phyloP scores from a whole-genome alignment of 2,797 vertebrate species.

The Antennarius maculatus region DNA sequence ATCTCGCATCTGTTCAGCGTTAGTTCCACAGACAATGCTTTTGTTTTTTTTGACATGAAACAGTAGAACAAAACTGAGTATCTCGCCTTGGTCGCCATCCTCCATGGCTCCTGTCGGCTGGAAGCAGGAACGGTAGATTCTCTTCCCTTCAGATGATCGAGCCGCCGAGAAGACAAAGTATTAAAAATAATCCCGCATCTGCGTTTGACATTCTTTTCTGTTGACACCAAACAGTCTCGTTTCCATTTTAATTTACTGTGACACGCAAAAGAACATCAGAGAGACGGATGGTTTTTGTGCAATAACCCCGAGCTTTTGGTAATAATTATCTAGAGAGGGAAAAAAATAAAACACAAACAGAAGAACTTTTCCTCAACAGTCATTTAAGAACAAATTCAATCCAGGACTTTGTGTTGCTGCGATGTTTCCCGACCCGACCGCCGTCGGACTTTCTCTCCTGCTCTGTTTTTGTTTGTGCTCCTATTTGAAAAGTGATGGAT shows the following conservation, averaged over 20 bases:
- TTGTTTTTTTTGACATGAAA: slow-evolving; percentile 48
- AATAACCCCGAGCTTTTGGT: slow-evolving; percentile 79
- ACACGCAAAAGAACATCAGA: slow-evolving; percentile 73
- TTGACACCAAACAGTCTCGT: slow-evolving; percentile 65
- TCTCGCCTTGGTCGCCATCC: slow-evolving; percentile 45
- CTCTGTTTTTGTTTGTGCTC: slow-evolving; percentile 55
- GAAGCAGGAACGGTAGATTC: slow-evolving; percentile 42
- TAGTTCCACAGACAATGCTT: slow-evolving; percentile 55
- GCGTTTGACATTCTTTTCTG: slow-evolving; percentile 66
- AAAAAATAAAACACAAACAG: slow-evolving; percentile 62
- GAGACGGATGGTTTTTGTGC: slow-evolving; percentile 55
- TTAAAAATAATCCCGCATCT: slow-evolving; percentile 58
- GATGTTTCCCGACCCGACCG: slow-evolving; percentile 57
- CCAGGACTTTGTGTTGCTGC: slow-evolving; percentile 69
- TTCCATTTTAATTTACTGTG: slow-evolving; percentile 74
- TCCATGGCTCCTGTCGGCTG: slow-evolving; percentile 39
- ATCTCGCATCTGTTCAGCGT: slow-evolving; percentile 67
- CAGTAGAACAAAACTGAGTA: slow-evolving; percentile 55
- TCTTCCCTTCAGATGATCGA: slow-evolving; percentile 43
- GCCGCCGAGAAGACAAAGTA: slow-evolving; percentile 44
- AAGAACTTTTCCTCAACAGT: slow-evolving; percentile 75
- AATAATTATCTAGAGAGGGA: slow-evolving; percentile 77
- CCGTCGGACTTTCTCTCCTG: slow-evolving; percentile 44
- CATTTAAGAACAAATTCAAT: slow-evolving; percentile 77
- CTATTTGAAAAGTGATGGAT: slow-evolving; percentile 48